Base-by-base conservation (phyloP, 2,113 vertebrate species). In the Casuarius casuarius region DNA sequence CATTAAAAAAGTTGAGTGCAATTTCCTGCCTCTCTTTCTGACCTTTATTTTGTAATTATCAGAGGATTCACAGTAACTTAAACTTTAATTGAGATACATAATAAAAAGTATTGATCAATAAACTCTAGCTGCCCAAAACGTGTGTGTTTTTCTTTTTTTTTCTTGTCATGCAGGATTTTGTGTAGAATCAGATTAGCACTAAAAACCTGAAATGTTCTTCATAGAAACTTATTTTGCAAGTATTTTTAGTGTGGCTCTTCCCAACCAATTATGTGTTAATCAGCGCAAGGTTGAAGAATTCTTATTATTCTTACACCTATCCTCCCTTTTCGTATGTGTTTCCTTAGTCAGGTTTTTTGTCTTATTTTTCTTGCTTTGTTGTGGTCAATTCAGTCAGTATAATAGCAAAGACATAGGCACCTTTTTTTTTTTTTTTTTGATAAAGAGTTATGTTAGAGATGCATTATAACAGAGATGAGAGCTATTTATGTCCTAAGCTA, bases 401-500 rank as follows among this genome's bases (percentile, higher is more conserved):
- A 98, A 98, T 97, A 92, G 95, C 93, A 88, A 71, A 98, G 94
- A 95, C 93, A 84, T 86, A 95, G 96, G 84, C 84, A 9, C 90
- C 91, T 97, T 89, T 97, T 87, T 87, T 78, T 71, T 97, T 88
- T 86, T 73, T 79, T 26, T 58, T 66, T 94, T 83, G 95, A 85
- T 96, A 96, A 96, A 93, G 96, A 97, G 92, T 98, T 98, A 98
- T 98, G 97, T 95, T 97, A 95, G 95, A 96, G 82, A 96, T 94
- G 97, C 91, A 95, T 75, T 97, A 98, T 97, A 98, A 97, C 90
- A 95, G 95, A 96, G 97, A 96, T 97, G 97, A 97, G 97, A 98
- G 96, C 97, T 98, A 98, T 98, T 98, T 98, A 96, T 98, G 95
- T 98, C 97, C 97, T 88, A 90, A 96, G 97, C 97, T 95, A 98